Evolutionary conservation across 1,140 invertebrate genomes (phyloP), one percentile per base, ranked within the genome.

Genomic region (Dendroctonus valens): DNA sequence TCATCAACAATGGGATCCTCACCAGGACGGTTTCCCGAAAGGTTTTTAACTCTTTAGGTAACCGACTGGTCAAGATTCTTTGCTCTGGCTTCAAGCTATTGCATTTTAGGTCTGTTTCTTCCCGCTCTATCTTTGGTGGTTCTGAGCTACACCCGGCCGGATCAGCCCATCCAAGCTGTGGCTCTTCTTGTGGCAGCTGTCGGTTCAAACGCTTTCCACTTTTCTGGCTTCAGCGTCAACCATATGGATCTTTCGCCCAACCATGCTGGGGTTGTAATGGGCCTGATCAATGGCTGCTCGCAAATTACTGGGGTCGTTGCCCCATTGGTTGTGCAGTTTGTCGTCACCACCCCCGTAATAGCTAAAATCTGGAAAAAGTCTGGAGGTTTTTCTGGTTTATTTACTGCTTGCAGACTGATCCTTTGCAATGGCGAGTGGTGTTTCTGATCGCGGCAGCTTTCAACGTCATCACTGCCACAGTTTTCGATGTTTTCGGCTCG

Each of bases 191-290:
- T 86, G 0, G 61, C 87, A 5, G 87, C 89, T 15, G 90, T 94
- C 9, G 87, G 89, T 0, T 78, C 90, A 1, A 92, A 92, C 70
- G 86, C 90, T 7, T 87, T 88, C 8, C 80, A 85, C 37, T 89
- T 87, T 63, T 86, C 88, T 42, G 92, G 91, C 4, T 89, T 76
- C 54, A 73, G 79, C 49, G 74, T 85, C 5, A 91, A 90, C 72
- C 86, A 90, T 72, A 83, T 91, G 15, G 89, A 91, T 73, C 80
- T 92, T 54, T 83, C 89, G 0, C 87, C 87, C 8, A 88, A 86
- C 77, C 85, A 82, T 78, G 87, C 89, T 37, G 87, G 88, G 11
- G 84, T 83, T 0, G 75, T 91, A 67, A 89, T 90, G 85, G 89
- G 90, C 5, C 81, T 93, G 11, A 90, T 89, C 41, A 93, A 93